These are phyloP conservation scores for Ancistrus triradiatus DNA, from an alignment of 2,113 vertebrate species.

Conservation along the genomic window DNA sequence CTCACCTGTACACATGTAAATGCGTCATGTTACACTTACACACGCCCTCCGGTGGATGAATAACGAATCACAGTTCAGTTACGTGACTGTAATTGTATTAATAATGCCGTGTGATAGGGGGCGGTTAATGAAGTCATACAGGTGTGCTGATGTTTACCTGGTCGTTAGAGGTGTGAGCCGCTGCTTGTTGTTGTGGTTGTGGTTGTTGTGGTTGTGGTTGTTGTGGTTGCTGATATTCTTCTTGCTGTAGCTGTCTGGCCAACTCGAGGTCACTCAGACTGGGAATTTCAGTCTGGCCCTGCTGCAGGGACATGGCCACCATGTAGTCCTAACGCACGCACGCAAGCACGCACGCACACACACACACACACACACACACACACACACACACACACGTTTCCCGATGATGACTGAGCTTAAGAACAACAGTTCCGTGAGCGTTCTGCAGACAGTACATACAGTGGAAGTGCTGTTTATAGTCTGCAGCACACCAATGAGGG, in stretches of 20 bases:
- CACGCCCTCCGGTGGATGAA: no score
- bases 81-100: no score
- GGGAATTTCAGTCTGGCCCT: conserved; percentile 64
- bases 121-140: no score
- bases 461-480: no score
- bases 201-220: conserved; percentile 61
- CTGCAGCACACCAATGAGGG: no score
- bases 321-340: conserved; percentile 76
- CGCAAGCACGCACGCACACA: conserved; percentile 18
- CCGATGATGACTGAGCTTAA: background rate
- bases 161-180: no score
- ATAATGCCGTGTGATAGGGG: no score
- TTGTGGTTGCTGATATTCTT: conserved; percentile 83
- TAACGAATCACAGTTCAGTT: no score
- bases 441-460: no score
- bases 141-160: no score
- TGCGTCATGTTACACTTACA: background rate
- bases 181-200: conserved; percentile 42
- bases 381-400: conserved; percentile 6
- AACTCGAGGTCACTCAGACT: conserved; percentile 85
- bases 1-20: conserved; percentile 63
- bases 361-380: conserved; percentile 16
- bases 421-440: background rate
- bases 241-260: conserved; percentile 85
- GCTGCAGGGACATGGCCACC: conserved; percentile 87